These are phyloP conservation scores for Heterocephalus glaber DNA, from an alignment of 2,113 vertebrate species.

Conservation along the genomic window DNA sequence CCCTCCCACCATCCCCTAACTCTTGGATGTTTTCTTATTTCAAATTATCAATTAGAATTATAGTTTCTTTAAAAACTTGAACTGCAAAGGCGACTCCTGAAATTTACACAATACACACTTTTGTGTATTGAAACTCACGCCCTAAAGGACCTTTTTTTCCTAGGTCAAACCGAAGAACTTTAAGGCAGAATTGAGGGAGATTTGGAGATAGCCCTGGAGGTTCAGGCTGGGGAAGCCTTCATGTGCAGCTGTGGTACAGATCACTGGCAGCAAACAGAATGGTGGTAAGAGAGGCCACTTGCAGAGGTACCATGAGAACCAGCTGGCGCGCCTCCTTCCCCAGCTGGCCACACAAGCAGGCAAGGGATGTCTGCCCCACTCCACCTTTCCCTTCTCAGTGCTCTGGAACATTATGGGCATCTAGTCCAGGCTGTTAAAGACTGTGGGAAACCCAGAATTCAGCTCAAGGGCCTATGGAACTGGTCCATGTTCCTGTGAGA, in stretches of 20 bases:
- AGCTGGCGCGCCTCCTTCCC: background rate
- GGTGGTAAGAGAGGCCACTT: background rate
- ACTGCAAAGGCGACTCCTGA: conserved; percentile 15
- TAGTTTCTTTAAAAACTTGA: conserved; percentile 27
- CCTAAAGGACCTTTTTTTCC: background rate
- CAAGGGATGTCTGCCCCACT: fast-evolving
- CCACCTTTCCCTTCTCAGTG: background rate
- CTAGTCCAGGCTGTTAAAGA: background rate
- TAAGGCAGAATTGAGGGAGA: background rate
- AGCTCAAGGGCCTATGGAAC: background rate
- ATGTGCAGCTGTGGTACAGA: background rate
- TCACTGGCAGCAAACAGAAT: background rate
- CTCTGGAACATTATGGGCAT: background rate
- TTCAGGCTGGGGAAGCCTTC: background rate
- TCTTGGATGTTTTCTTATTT: too few species aligned
- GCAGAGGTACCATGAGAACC: background rate
- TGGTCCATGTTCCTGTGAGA: background rate
- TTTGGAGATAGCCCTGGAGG: background rate
- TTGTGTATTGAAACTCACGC: background rate
- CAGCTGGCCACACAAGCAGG: background rate
- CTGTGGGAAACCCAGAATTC: background rate
- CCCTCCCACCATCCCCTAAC: too few species aligned
- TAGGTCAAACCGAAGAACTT: background rate
- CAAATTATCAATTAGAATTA: too few species aligned
- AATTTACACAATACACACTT: conserved; percentile 36